phyloP scores from a whole-genome alignment of 2,888 invertebrate genomes.

The Pseudanteris insignis region DNA sequence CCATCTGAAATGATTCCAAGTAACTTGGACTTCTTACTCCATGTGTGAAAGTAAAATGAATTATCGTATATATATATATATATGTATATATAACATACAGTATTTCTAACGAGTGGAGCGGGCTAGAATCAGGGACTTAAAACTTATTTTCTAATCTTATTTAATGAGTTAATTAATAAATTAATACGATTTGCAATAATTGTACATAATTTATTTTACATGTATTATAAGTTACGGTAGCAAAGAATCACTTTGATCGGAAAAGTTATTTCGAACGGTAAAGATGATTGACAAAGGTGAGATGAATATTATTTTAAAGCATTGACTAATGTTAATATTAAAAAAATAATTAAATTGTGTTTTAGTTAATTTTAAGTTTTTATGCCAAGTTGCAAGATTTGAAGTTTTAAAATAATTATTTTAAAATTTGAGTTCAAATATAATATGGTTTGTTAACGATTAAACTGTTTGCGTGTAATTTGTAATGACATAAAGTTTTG shows the following conservation, averaged over 20 bases:
- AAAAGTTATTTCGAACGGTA: constrained; percentile 11
- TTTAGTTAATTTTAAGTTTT: no score
- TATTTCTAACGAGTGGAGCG: constrained; percentile 9
- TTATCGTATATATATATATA: constrained; percentile 4
- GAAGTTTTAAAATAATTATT: no score
- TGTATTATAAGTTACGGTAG: constrained; percentile 1
- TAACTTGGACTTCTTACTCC: neutral
- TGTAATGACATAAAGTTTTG: no score
- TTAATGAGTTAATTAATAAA: constrained; percentile 4
- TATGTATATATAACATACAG: neutral
- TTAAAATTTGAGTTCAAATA: no score
- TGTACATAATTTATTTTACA: constrained; percentile 4
- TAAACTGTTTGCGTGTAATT: no score
- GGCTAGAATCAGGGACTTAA: constrained; percentile 7
- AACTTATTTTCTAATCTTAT: constrained; percentile 11
- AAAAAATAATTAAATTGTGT: no score
- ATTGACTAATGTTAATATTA: no score
- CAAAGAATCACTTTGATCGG: constrained; percentile 3
- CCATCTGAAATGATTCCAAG: constrained; percentile 1
- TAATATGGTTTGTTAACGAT: no score
- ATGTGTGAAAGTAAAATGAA: constrained; percentile 16
- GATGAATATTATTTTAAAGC: constrained; percentile 6
- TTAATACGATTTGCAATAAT: neutral
- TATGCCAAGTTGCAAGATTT: no score
- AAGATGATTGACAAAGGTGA: constrained; percentile 28